Evolutionary conservation across 2,888 invertebrate genomes (phyloP).

Genomic region (Oasisia sp.): DNA sequence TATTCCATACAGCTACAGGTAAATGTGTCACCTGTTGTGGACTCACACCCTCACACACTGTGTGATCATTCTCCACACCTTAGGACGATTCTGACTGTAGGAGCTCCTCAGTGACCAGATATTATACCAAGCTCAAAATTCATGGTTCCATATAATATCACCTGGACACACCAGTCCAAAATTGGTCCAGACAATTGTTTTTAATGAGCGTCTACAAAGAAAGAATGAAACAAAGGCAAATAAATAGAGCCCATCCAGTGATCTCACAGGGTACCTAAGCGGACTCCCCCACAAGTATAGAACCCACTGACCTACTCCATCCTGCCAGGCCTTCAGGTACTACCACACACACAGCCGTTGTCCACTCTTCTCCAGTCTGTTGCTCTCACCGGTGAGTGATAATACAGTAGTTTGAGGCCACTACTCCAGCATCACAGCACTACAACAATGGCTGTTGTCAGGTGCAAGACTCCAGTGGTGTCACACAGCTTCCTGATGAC

Average conservation of each 20-base stretch:
- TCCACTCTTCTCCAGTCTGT: neutral
- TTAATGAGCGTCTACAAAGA: too few relatives aligned
- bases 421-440: neutral
- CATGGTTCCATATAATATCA: too few relatives aligned
- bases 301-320: neutral
- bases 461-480: neutral
- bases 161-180: too few relatives aligned
- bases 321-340: neutral
- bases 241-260: neutral
- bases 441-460: constrained; percentile 7
- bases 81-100: too few relatives aligned
- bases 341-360: neutral
- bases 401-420: neutral
- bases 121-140: too few relatives aligned
- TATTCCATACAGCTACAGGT: too few relatives aligned
- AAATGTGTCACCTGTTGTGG: too few relatives aligned
- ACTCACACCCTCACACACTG: too few relatives aligned
- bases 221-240: too few relatives aligned
- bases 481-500: neutral
- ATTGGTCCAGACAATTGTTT: too few relatives aligned
- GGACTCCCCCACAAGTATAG: neutral
- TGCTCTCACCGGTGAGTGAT: neutral
- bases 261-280: neutral
- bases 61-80: too few relatives aligned
- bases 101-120: too few relatives aligned